Evolutionary conservation across 2,113 vertebrate species (phyloP).

Genomic region (Philantomba maxwellii): DNA sequence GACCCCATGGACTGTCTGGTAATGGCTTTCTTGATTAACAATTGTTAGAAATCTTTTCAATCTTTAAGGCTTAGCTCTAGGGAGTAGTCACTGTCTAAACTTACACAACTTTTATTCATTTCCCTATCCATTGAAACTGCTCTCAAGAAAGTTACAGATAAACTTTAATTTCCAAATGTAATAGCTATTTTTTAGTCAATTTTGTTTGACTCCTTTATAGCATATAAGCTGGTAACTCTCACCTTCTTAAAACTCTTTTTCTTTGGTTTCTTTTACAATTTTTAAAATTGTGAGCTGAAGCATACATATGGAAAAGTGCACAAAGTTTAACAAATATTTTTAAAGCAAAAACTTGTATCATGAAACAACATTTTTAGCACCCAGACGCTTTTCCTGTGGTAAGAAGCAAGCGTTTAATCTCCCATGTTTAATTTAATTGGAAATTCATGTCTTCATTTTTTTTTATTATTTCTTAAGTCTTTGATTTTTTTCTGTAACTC

Average conservation of each 20-base stretch:
- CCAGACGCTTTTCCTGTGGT: not conserved
- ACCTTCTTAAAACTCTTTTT: not conserved
- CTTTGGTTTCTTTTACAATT: not conserved
- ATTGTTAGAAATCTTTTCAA: not conserved
- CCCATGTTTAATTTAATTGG: not conserved
- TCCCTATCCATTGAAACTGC: not conserved
- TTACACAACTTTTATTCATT: not conserved
- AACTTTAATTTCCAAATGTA: not conserved
- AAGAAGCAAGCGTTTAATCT: not conserved
- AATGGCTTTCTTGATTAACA: not conserved
- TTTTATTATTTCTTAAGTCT: not conserved
- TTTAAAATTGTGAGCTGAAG: not conserved
- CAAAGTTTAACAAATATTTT: not conserved
- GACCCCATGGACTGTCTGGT: not conserved
- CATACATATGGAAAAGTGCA: not conserved
- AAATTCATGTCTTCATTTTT: not conserved
- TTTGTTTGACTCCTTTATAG: not conserved
- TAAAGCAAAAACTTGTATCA: not conserved
- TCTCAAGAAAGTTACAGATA: not conserved
- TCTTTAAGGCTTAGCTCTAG: not conserved
- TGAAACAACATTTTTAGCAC: not conserved
- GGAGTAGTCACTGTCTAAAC: not conserved
- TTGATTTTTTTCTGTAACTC: not conserved
- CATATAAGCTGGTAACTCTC: not conserved
- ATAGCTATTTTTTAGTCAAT: not conserved